phyloP scores from a whole-genome alignment of 2,113 vertebrate genomes.

The Platichthys flesus region DNA sequence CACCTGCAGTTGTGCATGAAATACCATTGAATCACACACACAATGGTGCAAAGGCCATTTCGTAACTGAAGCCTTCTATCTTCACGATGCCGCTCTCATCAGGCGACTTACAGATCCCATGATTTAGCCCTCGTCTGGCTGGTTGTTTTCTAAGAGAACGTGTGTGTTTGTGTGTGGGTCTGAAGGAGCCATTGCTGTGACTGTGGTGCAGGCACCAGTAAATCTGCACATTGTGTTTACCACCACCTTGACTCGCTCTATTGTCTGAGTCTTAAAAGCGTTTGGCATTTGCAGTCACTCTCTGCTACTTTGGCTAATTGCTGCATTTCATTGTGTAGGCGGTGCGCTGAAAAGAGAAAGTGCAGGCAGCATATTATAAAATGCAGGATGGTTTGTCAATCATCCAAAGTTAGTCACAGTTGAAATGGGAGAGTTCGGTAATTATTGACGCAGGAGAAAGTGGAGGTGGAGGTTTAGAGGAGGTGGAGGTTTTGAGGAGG shows the following conservation, averaged over 20 bases:
- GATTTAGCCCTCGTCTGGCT: conserved; percentile 70
- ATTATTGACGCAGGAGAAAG: conserved; percentile 45
- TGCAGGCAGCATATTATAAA: conserved; percentile 36
- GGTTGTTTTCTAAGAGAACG: conserved; percentile 65
- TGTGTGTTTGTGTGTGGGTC: conserved; percentile 14
- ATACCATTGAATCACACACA: conserved; percentile 42
- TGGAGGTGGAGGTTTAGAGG: conserved; percentile 23
- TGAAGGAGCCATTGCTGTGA: conserved; percentile 17
- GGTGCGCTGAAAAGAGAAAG: conserved; percentile 29
- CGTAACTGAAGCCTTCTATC: conserved; percentile 52
- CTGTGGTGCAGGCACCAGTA: conserved; percentile 5
- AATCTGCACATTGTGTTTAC: conserved; percentile 18
- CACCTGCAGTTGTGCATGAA: conserved; percentile 47
- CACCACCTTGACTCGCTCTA: conserved; percentile 53
- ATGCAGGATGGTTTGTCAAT: conserved; percentile 43
- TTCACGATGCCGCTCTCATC: conserved; percentile 60
- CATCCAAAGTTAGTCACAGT: conserved; percentile 40
- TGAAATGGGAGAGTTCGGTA: conserved; percentile 40
- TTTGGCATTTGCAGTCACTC: conserved; percentile 58
- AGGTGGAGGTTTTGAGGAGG: conserved; percentile 29
- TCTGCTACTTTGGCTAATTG: conserved; percentile 52
- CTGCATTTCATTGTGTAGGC: conserved; percentile 45
- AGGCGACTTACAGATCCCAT: conserved; percentile 59
- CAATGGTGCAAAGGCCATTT: conserved; percentile 61
- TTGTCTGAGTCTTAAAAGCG: conserved; percentile 60